Base-by-base conservation (phyloP, 2,113 vertebrate genomes). In the zebrafish (Danio rerio) region DNA sequence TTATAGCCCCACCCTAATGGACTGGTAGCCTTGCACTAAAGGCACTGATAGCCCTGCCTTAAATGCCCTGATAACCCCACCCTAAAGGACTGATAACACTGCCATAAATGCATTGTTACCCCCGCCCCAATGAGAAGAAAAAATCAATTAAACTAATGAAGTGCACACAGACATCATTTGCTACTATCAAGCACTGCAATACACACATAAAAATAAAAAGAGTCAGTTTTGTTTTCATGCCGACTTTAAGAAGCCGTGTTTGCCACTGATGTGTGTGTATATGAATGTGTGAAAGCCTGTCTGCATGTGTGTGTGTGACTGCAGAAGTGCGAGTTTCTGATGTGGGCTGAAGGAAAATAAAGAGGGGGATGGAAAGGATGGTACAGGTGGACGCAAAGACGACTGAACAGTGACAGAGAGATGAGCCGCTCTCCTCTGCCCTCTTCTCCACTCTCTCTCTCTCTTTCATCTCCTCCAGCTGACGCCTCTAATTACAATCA, bases 401-500 rank as follows among this genome's bases (percentile, higher is more conserved):
- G 49, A 68, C 71, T 21, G 5, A 80, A 77, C 13, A 49, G 62
- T 59, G 53, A 66, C 53, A 50, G 53, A 83, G 59, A 81, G 42
- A 81, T 72, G 68, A 81, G 79, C 45, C 53, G 47, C 31, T 86
- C 81, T 56, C 56, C 77, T 76, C 63, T 53, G 40, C 62, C 56
- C 53, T 12, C 63, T 49, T 76, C 75, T 49, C 76, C 55, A 56
- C 31, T 31, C 31, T 31, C 61, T 80, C 20, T 53, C 18, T 65
- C 76, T 31, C 69, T 68, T 68, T 31, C 85, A 56, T 52, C 55
- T 76, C 40, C 7, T 72, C 65, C 45, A 55, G 56, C 81, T 80
- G 79, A 78, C 70, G 7, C 9, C 50, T 81, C 52, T 76, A 80
- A 86, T 80, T 82, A 82, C 80, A 82, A 78, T 63, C 58, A 84